Percentiles rank a stretch among this genome's conserved stretches.
phyloP scores from a whole-genome alignment of 2,888 invertebrate genomes.

The Leptura quadrifasciata region DNA sequence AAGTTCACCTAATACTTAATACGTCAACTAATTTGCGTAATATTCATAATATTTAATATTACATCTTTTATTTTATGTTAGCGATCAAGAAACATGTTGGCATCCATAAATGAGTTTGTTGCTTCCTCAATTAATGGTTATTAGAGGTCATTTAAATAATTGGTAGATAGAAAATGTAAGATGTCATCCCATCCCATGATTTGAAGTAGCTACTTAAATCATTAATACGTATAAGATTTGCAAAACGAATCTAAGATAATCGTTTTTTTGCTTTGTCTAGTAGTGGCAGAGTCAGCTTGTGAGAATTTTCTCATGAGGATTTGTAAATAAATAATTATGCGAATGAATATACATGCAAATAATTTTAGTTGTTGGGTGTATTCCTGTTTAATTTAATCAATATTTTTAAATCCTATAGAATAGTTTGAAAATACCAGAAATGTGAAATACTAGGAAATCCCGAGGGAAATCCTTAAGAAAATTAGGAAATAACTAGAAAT shows the following conservation, averaged over 20 bases:
- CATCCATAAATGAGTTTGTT: background rate
- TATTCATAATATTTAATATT: background rate
- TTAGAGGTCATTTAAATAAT: conserved; percentile 4
- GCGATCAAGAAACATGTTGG: background rate
- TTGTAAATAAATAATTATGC: background rate
- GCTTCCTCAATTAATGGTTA: conserved; percentile 7
- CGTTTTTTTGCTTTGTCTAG: background rate
- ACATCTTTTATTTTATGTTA: background rate
- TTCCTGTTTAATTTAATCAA: too few species aligned
- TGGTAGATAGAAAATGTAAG: background rate
- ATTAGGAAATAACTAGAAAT: too few species aligned
- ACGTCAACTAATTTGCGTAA: background rate
- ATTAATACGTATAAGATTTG: background rate
- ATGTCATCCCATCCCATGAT: background rate
- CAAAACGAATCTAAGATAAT: background rate
- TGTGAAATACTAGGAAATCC: too few species aligned
- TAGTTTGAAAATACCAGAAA: too few species aligned
- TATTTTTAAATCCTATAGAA: too few species aligned
- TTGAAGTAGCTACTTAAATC: background rate
- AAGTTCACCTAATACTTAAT: background rate
- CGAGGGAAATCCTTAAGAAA: too few species aligned
- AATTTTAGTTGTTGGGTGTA: background rate
- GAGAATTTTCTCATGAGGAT: background rate
- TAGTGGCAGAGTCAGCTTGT: background rate
- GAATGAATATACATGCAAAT: background rate